Evolutionary conservation across 2,113 vertebrate species (phyloP), one percentile per base, ranked within the genome.

Genomic region (Orientallactaga bullata): DNA sequence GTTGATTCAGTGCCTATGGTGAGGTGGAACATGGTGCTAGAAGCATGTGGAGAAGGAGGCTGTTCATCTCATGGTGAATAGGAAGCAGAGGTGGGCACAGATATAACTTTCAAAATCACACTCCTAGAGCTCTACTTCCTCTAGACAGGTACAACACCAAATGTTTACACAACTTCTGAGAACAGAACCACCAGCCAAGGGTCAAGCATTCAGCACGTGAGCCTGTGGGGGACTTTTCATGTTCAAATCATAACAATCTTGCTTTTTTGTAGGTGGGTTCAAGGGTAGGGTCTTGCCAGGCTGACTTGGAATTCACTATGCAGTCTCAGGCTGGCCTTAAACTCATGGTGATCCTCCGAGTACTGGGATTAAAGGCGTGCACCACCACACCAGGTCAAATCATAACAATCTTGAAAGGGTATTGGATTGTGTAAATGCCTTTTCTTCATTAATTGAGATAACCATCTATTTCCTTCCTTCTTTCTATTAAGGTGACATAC

Each of bases 381-480:
- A n/a, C n/a, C n/a, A n/a, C n/a, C n/a, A n/a, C n/a, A n/a, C n/a
- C n/a, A n/a, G n/a, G n/a, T n/a, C n/a, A n/a, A n/a, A n/a, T n/a
- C 23, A n/a, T 61, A 37, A 17, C 47, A 30, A 28, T 91, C 18
- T 47, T 51, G n/a, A 76, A 71, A 77, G n/a, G 61, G 68, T 18
- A 24, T 10, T n/a, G 28, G 61, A 63, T 76, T 89, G 76, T 93
- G 35, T 80, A 66, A 82, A 28, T 74, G 16, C 72, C 73, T 55
- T 83, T 94, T 95, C 23, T 47, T 61, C n/a, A 65, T 88, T 47
- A 81, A 4, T 66, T 88, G 35, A 89, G 66, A 61, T 71, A 47
- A 65, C 63, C 12, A 6, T 39, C 16, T 26, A 60, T 85, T 72
- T 37, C 39, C 20, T 3, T 30, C 61, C 76, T 24, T n/a, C 37